Evolutionary conservation across 2,888 invertebrate species (phyloP).

Genomic region (Malacosoma neustria): DNA sequence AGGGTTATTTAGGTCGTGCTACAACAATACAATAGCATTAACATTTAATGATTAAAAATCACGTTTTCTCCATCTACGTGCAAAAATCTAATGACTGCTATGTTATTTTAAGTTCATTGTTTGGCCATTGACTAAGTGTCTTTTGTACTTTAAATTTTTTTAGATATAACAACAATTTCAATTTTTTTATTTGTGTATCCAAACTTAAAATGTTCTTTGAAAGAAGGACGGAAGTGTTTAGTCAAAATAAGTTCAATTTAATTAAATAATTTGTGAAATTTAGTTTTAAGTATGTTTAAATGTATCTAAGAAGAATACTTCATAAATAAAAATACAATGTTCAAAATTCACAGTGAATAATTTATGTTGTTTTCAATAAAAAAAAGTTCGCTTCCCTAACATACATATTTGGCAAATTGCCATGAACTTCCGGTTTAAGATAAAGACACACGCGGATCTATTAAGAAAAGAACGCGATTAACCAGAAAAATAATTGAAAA

Average conservation of each 20-base stretch:
- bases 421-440: constrained; percentile 76
- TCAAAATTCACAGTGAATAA: neutral
- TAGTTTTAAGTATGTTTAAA: neutral
- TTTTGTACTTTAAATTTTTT: too few species aligned
- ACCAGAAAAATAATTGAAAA: constrained; percentile 50
- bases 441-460: constrained; percentile 76
- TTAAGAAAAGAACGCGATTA: constrained; percentile 66
- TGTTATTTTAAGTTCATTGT: too few species aligned
- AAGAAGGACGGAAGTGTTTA: neutral
- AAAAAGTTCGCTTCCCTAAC: constrained; percentile 16
- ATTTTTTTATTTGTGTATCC: too few species aligned
- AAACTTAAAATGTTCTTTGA: neutral
- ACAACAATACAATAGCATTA: too few species aligned
- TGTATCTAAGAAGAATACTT: neutral
- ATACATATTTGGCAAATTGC: constrained; percentile 71
- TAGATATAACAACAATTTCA: too few species aligned
- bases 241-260: neutral
- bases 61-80: too few species aligned
- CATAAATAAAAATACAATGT: neutral
- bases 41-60: too few species aligned
- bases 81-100: too few species aligned
- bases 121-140: too few species aligned
- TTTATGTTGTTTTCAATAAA: constrained; percentile 1
- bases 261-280: neutral
- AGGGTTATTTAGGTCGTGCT: too few species aligned